A percentile compares a stretch with the other conserved stretches of the same genome.
Evolutionary conservation across 2,888 invertebrate species (phyloP).

Genomic region (Willowsia nigromaculata): DNA sequence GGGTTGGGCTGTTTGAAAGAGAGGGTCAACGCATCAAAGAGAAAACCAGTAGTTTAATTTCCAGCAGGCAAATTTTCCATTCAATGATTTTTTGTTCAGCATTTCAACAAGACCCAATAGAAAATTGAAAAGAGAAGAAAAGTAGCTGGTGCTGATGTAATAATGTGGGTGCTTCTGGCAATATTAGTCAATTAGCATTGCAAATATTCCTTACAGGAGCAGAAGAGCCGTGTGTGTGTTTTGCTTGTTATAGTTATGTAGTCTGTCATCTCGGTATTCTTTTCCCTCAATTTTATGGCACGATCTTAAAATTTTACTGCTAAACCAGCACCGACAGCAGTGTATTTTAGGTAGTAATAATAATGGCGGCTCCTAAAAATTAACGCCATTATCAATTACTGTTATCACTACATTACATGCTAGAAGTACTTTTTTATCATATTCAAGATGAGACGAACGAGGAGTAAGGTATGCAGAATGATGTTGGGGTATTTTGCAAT

Average conservation of each 20-base stretch:
- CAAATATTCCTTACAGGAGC: conserved; percentile 23
- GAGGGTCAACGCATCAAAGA: not conserved
- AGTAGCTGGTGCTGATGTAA: not conserved
- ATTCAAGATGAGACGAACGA: not conserved
- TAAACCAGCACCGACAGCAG: too few relatives aligned
- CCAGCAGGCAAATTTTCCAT: not conserved
- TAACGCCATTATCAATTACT: conserved; percentile 28
- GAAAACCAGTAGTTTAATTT: not conserved
- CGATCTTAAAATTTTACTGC: not conserved
- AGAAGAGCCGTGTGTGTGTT: not conserved
- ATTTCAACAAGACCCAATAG: not conserved
- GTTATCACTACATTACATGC: not conserved
- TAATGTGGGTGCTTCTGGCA: not conserved
- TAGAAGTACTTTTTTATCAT: not conserved
- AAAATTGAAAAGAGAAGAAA: not conserved
- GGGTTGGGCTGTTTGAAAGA: not conserved
- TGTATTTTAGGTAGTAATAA: not conserved
- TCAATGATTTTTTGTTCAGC: not conserved
- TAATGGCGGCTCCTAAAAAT: not conserved
- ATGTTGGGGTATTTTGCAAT: conserved; percentile 47
- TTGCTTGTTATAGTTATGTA: not conserved
- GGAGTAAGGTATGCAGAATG: not conserved
- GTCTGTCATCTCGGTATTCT: conserved; percentile 7
- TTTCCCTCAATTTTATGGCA: not conserved
- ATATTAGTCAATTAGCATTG: conserved; percentile 45